Percentiles rank a stretch among this genome's conserved stretches.
Conservation (phyloP, 2,113 vertebrate species). For the Otocyon megalotis region DNA sequence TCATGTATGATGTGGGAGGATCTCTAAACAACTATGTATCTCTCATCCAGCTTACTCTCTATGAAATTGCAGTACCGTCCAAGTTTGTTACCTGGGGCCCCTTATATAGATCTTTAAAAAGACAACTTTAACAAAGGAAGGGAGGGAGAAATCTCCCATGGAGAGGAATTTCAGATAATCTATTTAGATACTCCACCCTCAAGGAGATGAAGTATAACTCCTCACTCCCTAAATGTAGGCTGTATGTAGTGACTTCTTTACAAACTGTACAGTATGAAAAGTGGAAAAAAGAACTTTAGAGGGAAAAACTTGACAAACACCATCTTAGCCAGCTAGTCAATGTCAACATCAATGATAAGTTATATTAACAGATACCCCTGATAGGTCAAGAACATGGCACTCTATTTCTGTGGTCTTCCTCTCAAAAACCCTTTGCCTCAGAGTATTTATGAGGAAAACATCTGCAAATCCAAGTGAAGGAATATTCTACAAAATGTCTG, state of each 20-base stretch:
- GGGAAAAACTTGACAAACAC: not conserved
- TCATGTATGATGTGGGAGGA: not conserved
- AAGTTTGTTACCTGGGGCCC: not conserved
- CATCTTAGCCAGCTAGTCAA: not conserved
- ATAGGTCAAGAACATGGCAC: not conserved
- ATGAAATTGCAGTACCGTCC: not conserved
- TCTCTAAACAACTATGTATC: not conserved
- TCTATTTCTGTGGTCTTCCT: not conserved
- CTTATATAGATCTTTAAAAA: not conserved
- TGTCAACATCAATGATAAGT: not conserved
- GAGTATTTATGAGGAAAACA: not conserved
- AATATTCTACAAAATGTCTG: slow-evolving; percentile 1
- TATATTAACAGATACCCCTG: not conserved
- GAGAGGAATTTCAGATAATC: not conserved
- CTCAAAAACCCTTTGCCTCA: not conserved
- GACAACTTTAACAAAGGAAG: not conserved
- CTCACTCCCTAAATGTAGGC: not conserved
- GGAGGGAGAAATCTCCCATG: not conserved
- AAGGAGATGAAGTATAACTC: not conserved
- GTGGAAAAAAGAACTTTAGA: not conserved
- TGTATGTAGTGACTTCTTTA: not conserved
- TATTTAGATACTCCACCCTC: not conserved
- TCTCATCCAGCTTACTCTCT: not conserved
- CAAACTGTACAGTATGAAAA: not conserved
- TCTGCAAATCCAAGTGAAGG: not conserved